Conservation (phyloP, 2,113 vertebrate genomes). For the Calyptommatus sinebrachiatus region DNA sequence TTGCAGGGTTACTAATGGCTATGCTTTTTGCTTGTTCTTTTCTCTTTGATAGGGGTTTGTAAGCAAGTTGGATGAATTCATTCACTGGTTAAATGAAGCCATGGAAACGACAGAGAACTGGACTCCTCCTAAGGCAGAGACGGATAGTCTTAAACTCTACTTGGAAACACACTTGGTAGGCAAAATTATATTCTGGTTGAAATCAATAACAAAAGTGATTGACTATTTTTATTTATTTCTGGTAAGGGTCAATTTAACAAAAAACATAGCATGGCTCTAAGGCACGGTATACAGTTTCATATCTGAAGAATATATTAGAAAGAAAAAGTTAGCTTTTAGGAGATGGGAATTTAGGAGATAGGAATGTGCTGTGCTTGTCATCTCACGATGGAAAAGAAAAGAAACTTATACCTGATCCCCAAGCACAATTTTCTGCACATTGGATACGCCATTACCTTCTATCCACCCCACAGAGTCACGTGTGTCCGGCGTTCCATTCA, state of each 20-base stretch:
- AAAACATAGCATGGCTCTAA: constrained; percentile 28
- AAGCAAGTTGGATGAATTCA: constrained; percentile 93
- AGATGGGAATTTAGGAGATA: constrained; percentile 29
- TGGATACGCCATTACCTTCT: too few relatives aligned
- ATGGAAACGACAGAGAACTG: constrained; percentile 95
- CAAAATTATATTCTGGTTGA: constrained; percentile 43
- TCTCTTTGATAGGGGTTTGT: constrained; percentile 83
- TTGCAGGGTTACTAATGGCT: constrained; percentile 49
- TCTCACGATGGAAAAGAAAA: constrained; percentile 34
- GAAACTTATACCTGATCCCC: constrained; percentile 42
- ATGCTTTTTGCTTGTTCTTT: constrained; percentile 48
- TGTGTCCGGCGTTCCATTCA: too few relatives aligned
- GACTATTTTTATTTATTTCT: constrained; percentile 55
- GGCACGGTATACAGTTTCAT: constrained; percentile 11
- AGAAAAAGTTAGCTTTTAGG: constrained; percentile 9
- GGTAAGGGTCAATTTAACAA: constrained; percentile 44
- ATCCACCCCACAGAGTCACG: too few relatives aligned
- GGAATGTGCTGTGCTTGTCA: constrained; percentile 28
- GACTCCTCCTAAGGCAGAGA: constrained; percentile 89
- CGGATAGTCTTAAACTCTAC: constrained; percentile 88
- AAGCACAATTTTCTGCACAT: too few relatives aligned
- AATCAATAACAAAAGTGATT: constrained; percentile 49
- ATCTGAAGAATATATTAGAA: constrained; percentile 32
- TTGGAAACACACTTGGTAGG: constrained; percentile 98
- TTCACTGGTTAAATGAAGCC: constrained; percentile 92